Base-by-base conservation (phyloP, 2,888 invertebrate genomes). In the Drosophila parthenogenetica region DNA sequence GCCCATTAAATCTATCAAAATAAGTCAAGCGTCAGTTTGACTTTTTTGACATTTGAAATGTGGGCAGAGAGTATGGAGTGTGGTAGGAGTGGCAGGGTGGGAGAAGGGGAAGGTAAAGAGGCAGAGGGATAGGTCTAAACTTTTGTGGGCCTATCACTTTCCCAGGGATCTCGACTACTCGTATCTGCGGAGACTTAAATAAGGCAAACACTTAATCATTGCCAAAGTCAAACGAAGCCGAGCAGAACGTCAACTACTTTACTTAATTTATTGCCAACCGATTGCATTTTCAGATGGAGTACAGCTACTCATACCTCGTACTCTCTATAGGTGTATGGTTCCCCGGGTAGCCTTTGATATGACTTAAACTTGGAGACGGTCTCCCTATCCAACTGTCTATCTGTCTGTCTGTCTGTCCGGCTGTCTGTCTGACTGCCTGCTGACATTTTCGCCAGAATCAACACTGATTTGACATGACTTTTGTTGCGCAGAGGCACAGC, bases 1-100 rank as follows among this genome's bases (percentile, higher is more conserved):
- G 75, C 79, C 72, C 70, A 79, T 79, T 76, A 80, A 90, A 90
- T 90, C 81, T 85, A 89, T 90, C 90, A 90, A 90, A 89, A 69
- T 72, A 84, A 87, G 77, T 89, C 76, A 89, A 84, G 90, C 90
- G 78, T 79, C 76, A 76, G 77, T 83, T 81, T 69, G 81, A 77
- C 69, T 78, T 85, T 78, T 75, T 70, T 79, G 80, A 78, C 78
- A 78, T 77, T 60, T 68, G 61, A 65, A 50, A 45, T 55, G 49
- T 49, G 22, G 40, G 42, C 25, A 29, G 51, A 39, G n/a, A 35
- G 29, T 35, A 32, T n/a, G 5, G 40, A 2, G 0, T 17, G 42
- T 42, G 8, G 40, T 29, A 0, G 16, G 39, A 5, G 40, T 10
- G 29, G 25, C 42, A 13, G 43, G 25, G 14, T 13, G 16, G 25